Percentiles rank a stretch among this genome's conserved stretches.
Evolutionary conservation across 2,113 vertebrate genomes (phyloP).

Genomic region (Shinisaurus crocodilurus): DNA sequence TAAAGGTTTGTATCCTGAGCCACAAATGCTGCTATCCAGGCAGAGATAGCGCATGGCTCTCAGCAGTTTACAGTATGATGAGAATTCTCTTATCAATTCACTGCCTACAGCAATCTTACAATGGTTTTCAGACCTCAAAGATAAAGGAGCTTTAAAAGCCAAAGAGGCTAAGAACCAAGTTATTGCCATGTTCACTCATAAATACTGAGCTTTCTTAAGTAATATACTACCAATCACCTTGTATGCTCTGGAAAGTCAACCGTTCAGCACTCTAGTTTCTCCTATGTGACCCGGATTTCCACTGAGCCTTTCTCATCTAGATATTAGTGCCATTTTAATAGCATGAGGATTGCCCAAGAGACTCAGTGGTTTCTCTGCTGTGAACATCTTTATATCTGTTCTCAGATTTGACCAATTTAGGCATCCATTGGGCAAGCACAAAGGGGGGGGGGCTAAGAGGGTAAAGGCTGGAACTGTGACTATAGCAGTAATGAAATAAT

Average conservation of each 20-base stretch:
- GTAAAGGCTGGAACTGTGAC: neutral
- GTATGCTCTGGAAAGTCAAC: neutral
- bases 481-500: neutral
- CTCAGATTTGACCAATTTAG: neutral
- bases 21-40: neutral
- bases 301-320: neutral
- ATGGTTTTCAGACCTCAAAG: constrained; percentile 20
- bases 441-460: neutral
- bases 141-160: constrained; percentile 31
- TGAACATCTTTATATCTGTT: neutral
- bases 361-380: neutral
- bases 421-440: neutral
- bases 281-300: neutral
- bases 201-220: constrained; percentile 20
- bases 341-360: neutral
- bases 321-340: neutral
- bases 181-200: constrained; percentile 18
- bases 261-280: neutral
- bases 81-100: constrained; percentile 20
- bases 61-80: neutral
- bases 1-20: neutral
- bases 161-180: constrained; percentile 19
- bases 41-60: neutral
- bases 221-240: constrained; percentile 11
- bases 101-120: constrained; percentile 22